Conservation (phyloP, 2,113 vertebrate species). For the Pyrgilauda ruficollis region DNA sequence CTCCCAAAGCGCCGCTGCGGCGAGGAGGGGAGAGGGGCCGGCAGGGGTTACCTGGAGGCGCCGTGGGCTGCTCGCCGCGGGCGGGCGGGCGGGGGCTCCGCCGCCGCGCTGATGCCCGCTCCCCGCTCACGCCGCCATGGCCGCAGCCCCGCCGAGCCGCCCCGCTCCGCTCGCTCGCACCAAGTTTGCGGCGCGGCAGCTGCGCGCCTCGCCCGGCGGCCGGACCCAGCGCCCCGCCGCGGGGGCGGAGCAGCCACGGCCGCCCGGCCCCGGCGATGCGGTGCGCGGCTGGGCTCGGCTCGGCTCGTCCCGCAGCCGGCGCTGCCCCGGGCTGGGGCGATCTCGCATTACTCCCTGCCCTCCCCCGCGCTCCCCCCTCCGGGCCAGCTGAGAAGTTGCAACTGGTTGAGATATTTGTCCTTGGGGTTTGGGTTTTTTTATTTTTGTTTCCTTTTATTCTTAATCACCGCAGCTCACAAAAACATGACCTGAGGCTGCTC, state of each 20-base stretch:
- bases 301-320: neutral
- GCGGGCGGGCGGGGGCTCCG: no score
- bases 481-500: neutral
- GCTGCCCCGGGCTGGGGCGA: neutral
- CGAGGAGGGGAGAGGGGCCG: neutral
- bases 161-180: no score
- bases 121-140: no score
- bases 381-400: conserved; percentile 28
- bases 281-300: neutral
- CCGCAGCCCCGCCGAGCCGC: no score
- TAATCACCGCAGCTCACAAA: neutral
- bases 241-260: no score
- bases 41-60: neutral
- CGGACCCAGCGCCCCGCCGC: no score
- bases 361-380: conserved; percentile 4
- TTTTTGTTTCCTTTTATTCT: neutral
- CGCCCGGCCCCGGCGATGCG: no score
- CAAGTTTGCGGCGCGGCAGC: no score
- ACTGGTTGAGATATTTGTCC: neutral
- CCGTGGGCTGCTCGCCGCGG: no score
- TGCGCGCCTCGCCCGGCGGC: neutral
- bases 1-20: neutral
- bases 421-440: neutral
- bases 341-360: neutral
- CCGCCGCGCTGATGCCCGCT: no score